Percentiles rank a stretch among this genome's conserved stretches.
Conservation (phyloP, 2,113 vertebrate species). For the Cryptotis parvus region DNA sequence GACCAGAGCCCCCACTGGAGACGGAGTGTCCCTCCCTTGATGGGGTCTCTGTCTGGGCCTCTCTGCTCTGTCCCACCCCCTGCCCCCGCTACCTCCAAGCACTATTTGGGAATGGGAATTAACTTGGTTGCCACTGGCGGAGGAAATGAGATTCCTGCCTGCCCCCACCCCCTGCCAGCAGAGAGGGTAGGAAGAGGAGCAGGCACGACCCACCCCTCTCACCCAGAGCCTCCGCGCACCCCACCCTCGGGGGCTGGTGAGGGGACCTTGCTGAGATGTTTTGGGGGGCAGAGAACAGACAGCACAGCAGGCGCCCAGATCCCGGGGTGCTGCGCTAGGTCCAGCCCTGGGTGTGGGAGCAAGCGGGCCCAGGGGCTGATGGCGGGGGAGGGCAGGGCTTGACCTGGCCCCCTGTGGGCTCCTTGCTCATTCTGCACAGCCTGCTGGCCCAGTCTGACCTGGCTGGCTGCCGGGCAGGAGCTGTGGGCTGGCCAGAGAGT, state of each 20-base stretch:
- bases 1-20: not conserved
- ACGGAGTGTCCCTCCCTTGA: not conserved
- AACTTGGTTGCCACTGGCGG: constrained; percentile 77
- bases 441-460: constrained; percentile 52
- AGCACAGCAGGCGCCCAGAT: not conserved
- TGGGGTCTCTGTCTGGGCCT: not conserved
- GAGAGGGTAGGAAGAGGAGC: not conserved
- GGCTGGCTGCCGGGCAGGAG: constrained; percentile 34
- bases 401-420: constrained; percentile 30
- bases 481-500: not conserved
- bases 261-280: not conserved
- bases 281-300: not conserved
- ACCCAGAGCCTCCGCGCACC: not conserved
- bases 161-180: not conserved
- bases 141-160: constrained; percentile 66
- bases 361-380: too few species aligned
- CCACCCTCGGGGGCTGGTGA: not conserved
- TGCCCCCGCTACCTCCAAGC: constrained; percentile 17
- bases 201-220: not conserved
- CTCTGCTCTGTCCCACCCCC: not conserved
- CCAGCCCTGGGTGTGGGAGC: not conserved
- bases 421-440: constrained; percentile 60
- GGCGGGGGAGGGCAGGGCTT: not conserved
- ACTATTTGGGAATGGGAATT: constrained; percentile 81
- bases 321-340: not conserved